These are phyloP conservation scores for Lerema accius DNA, from an alignment of 1,140 invertebrate species.

Conservation along the genomic window DNA sequence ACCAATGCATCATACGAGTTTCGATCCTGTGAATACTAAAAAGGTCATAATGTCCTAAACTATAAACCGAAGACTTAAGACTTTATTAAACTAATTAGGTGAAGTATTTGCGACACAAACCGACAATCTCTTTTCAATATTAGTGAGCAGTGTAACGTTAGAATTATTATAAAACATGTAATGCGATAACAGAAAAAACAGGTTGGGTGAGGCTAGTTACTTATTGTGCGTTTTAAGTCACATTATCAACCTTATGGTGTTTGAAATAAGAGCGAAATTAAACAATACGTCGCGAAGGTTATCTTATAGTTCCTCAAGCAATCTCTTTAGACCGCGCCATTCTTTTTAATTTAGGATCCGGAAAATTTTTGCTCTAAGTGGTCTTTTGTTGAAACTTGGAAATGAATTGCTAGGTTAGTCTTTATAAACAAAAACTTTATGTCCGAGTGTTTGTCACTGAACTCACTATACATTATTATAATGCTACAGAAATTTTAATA, in stretches of 20 bases:
- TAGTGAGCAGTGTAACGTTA: slow-evolving; percentile 38
- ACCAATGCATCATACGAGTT: no score
- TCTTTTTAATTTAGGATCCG: slow-evolving; percentile 34
- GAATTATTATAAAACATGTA: slow-evolving; percentile 50
- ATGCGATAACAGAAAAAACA: slow-evolving; percentile 70
- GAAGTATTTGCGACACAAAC: neutral
- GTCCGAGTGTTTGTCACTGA: no score
- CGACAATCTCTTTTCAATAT: slow-evolving; percentile 9
- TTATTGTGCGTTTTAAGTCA: neutral
- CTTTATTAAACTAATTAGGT: no score
- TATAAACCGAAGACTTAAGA: no score
- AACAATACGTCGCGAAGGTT: slow-evolving; percentile 28
- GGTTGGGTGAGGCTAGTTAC: slow-evolving; percentile 50
- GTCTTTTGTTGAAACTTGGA: no score
- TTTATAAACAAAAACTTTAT: no score
- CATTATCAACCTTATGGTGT: slow-evolving; percentile 2
- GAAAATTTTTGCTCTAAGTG: slow-evolving; percentile 12
- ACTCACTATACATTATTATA: no score
- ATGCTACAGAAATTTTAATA: no score
- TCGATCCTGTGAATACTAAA: no score
- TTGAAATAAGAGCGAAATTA: slow-evolving; percentile 6
- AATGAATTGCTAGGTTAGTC: no score
- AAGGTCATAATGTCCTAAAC: no score
- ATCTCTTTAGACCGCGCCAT: slow-evolving; percentile 15
- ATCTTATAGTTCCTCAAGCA: slow-evolving; percentile 23